Evolutionary conservation across 2,113 vertebrate species (phyloP).

Genomic region (Macrotis lagotis): DNA sequence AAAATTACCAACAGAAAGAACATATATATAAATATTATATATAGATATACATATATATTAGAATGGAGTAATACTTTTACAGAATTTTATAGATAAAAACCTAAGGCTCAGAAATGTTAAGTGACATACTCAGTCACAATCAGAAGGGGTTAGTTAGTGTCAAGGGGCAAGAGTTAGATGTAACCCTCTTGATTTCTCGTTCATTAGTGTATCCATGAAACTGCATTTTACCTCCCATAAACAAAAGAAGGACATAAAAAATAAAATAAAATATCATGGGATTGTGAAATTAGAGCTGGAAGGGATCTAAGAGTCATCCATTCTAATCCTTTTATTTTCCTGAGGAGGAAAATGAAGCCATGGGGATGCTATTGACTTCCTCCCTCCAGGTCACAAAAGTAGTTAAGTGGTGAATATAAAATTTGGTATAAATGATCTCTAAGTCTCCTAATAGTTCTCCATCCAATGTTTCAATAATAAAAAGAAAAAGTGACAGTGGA

Average conservation of each 20-base stretch:
- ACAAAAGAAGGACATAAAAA: not conserved
- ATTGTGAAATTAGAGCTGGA: not conserved
- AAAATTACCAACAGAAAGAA: not conserved
- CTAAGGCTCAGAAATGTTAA: not conserved
- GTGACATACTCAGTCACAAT: not conserved
- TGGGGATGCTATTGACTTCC: not conserved
- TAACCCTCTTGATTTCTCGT: not conserved
- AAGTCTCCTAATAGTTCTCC: not conserved
- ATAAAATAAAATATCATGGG: not conserved
- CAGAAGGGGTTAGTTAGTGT: not conserved
- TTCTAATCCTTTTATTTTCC: not conserved
- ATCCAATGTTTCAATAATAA: not conserved
- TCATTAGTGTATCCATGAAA: not conserved
- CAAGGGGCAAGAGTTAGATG: not conserved
- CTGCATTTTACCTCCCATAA: not conserved
- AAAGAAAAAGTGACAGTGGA: not conserved
- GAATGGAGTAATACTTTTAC: not conserved
- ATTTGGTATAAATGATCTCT: not conserved
- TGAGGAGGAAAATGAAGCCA: not conserved
- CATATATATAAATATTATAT: no score
- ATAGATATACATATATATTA: not conserved
- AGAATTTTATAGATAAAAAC: not conserved
- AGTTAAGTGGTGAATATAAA: not conserved
- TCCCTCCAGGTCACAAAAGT: not conserved
- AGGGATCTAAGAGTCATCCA: not conserved